phyloP scores from a whole-genome alignment of 2,888 invertebrate genomes.

The Diloba caeruleocephala region DNA sequence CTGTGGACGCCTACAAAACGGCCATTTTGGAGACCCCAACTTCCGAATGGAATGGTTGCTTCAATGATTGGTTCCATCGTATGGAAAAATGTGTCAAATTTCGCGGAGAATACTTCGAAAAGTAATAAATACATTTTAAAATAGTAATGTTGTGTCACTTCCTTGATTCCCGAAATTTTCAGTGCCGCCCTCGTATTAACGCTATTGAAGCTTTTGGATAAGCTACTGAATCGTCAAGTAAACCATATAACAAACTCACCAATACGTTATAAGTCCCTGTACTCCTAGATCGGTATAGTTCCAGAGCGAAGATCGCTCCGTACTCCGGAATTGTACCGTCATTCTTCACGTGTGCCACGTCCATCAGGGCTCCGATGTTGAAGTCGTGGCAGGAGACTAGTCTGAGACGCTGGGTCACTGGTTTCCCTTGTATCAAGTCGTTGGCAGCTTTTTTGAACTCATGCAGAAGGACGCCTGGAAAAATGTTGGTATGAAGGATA shows the following conservation, averaged over 20 bases:
- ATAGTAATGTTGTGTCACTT: too few relatives aligned
- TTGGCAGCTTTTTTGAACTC: conserved; percentile 72
- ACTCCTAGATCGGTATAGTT: conserved; percentile 69
- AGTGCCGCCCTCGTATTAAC: too few relatives aligned
- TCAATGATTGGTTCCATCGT: too few relatives aligned
- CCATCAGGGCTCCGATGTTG: conserved; percentile 81
- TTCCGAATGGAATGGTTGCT: too few relatives aligned
- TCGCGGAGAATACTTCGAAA: too few relatives aligned
- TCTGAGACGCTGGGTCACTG: conserved; percentile 64
- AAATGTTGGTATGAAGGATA: background rate
- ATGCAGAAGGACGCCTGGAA: conserved; percentile 76
- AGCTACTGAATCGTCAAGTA: too few relatives aligned
- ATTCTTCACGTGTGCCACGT: conserved; percentile 66
- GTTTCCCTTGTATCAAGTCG: conserved; percentile 65
- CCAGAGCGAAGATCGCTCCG: conserved; percentile 75
- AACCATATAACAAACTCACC: conserved; percentile 75
- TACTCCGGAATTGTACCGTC: conserved; percentile 76
- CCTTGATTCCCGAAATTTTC: too few relatives aligned
- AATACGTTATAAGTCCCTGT: conserved; percentile 70
- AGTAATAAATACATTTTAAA: too few relatives aligned
- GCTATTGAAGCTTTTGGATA: too few relatives aligned
- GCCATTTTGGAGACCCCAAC: too few relatives aligned
- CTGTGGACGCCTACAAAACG: too few relatives aligned
- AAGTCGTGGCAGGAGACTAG: conserved; percentile 80
- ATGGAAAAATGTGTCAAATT: too few relatives aligned